Evolutionary conservation across 2,888 invertebrate genomes (phyloP), one percentile per base, ranked within the genome.

Genomic region (Stratiomys singularior): DNA sequence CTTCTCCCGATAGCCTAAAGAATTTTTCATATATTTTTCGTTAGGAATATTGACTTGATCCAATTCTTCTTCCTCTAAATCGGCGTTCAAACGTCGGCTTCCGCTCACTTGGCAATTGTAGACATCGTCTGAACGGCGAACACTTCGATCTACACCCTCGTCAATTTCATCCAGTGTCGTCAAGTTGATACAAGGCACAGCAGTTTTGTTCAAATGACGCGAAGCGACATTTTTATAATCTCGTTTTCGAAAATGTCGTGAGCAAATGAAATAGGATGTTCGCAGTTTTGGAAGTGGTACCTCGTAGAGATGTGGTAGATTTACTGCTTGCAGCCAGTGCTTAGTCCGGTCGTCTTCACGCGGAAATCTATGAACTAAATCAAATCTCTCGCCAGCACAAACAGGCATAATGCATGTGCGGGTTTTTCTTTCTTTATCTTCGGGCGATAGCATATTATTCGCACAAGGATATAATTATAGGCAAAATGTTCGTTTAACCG

Each of bases 321-420:
- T 67, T 9, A 82, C 66, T 13, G 81, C 78, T 11, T 80, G 37
- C 4, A 82, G 52, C 83, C 84, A 84, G 15, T 60, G 21, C 13
- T 76, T 1, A 1, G 79, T 74, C 5, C 82, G 78, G 9, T 80
- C 78, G 0, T 52, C 28, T 30, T 79, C 78, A 44, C 77, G 77
- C 0, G 84, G 84, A 72, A 84, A 83, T 79, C 81, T 83, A 44
- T 84, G 84, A 0, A 81, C 82, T 46, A 83, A 79, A 77, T 81
- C 81, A 27, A 82, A 83, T n/a, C 81, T 82, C 60, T 81, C 79
- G 15, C 82, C 82, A 46, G 77, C 67, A 58, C 84, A 84, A 9
- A 79, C 60, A 21, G 82, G 82, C 18, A 83, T 69, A 28, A 80
- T 69, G 72, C 84, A 84, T 1, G 71, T 37, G 13, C 76, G 77